Base-by-base conservation (phyloP, 1,140 invertebrate genomes). In the Neuroterus valhalla region DNA sequence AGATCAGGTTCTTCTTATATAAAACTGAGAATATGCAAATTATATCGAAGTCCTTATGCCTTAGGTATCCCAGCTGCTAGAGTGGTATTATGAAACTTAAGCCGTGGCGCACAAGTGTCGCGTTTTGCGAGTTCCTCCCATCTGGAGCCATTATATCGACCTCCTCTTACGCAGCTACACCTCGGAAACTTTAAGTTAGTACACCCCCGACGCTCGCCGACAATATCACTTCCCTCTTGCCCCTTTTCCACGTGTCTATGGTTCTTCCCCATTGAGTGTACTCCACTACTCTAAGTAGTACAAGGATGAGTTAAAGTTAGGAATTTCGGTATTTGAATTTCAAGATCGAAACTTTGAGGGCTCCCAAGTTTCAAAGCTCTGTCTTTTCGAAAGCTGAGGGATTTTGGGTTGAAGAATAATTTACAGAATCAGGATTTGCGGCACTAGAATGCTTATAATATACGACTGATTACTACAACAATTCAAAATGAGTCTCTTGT, bases 51-150 rank as follows among this genome's bases (percentile, higher is more conserved):
- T 78, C 78, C 44, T 50, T 77, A 79, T 84, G 82, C 85, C 81
- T 83, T 77, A 70, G 71, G 81, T 85, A 86, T 86, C 84, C 80
- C 84, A 78, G 78, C 76, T 81, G 77, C 79, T 68, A 67, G 71
- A 79, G 81, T 77, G 84, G 85, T 84, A 87, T 87, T 85, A 86
- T 84, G 85, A 88, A 87, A 88, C 85, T 88, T 88, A 85, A 86
- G 84, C 85, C 82, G 79, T 86, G 83, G 79, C 82, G 84, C 84
- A 81, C 85, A 86, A 87, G 83, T 87, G 86, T 86, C 82, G 85
- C 83, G 82, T 82, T 84, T 78, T 79, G 81, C 84, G 78, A 81
- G 66, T 74, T 66, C 50, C 72, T 31, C 38, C 44, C 19, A 85
- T 76, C 84, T 72, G 46, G 46, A 26, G 50, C 80, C 78, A 85